Percentiles rank a stretch among this genome's conserved stretches.
Evolutionary conservation across 2,888 invertebrate genomes (phyloP).

Genomic region (Calameuta pallipes): DNA sequence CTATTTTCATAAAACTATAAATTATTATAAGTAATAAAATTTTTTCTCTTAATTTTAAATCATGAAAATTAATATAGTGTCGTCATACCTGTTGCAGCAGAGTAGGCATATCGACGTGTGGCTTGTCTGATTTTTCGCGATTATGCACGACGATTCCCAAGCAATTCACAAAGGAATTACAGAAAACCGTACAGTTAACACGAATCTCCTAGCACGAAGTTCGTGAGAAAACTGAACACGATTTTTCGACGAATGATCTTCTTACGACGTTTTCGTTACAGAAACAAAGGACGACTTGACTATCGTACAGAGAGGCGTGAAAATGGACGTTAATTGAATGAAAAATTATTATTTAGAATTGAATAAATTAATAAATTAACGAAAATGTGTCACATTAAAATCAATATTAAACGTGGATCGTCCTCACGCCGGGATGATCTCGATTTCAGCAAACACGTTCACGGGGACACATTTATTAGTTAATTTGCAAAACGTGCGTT

Average conservation of each 20-base stretch:
- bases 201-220: background rate
- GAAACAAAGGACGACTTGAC: background rate
- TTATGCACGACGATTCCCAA: background rate
- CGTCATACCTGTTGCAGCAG: slow-evolving; percentile 51
- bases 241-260: background rate
- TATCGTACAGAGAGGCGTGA: background rate
- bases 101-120: slow-evolving; percentile 37
- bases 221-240: background rate
- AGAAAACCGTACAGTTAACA: background rate
- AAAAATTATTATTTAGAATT: background rate
- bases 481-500: background rate
- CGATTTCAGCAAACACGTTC: background rate
- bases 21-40: background rate
- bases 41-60: background rate
- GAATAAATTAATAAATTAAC: slow-evolving; percentile 23
- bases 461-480: background rate
- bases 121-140: background rate
- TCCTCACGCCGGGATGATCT: background rate
- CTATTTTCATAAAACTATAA: background rate
- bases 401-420: background rate
- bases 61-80: background rate
- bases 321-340: background rate
- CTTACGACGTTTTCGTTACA: background rate
- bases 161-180: background rate
- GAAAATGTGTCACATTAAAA: slow-evolving; percentile 1